Conservation (phyloP, 2,797 vertebrate genomes). For the Euthynnus affinis region DNA sequence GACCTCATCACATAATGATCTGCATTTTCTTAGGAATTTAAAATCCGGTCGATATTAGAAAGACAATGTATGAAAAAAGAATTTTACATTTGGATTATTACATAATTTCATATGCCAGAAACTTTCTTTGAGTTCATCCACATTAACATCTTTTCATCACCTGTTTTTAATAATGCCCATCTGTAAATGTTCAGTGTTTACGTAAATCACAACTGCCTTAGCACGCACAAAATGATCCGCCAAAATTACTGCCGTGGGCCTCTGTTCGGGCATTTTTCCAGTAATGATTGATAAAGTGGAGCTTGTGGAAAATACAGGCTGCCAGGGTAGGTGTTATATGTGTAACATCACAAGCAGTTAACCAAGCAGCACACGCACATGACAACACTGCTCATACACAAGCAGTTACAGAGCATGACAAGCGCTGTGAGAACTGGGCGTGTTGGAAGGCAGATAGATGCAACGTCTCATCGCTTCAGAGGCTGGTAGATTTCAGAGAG, state of each 20-base stretch:
- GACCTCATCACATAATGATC: not conserved
- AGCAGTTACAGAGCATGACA: conserved; percentile 35
- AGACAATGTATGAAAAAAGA: not conserved
- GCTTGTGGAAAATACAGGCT: conserved; percentile 63
- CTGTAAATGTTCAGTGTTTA: conserved; percentile 68
- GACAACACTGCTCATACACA: conserved; percentile 31
- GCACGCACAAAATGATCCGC: conserved; percentile 54
- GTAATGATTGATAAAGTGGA: conserved; percentile 75
- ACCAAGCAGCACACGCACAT: conserved; percentile 50
- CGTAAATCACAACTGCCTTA: conserved; percentile 60
- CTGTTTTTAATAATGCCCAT: conserved; percentile 69
- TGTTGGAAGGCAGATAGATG: conserved; percentile 34
- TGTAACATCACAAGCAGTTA: conserved; percentile 62
- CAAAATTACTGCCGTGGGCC: conserved; percentile 58
- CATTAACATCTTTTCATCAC: conserved; percentile 49
- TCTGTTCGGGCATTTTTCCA: conserved; percentile 53
- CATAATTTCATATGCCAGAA: conserved; percentile 4
- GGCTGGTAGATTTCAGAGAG: conserved; percentile 68
- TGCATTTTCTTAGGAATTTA: not conserved
- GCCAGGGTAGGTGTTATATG: conserved; percentile 75
- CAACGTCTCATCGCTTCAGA: conserved; percentile 53
- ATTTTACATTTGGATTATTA: conserved; percentile 3
- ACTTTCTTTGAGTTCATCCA: conserved; percentile 26
- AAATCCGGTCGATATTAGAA: not conserved
- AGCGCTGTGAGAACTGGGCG: conserved; percentile 44